Conservation (phyloP, 2,797 vertebrate species). For the Bovichtus diacanthus region DNA sequence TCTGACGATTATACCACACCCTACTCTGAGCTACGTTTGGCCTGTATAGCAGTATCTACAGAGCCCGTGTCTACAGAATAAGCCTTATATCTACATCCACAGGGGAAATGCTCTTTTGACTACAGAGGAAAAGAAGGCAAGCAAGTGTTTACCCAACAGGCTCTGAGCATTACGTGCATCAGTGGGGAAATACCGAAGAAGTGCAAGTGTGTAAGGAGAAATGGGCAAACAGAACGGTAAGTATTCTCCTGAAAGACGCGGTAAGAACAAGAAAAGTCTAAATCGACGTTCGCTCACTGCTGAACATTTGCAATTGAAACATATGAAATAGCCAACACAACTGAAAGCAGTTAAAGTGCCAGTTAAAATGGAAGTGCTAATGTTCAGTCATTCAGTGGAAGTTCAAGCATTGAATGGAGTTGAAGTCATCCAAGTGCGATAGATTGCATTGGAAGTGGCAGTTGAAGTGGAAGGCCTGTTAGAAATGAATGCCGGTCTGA, state of each 20-base stretch:
- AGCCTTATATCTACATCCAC: conserved; percentile 16
- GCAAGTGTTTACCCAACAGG: conserved; percentile 23
- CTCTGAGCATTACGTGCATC: background rate
- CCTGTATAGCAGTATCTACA: conserved; percentile 1
- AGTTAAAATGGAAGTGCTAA: background rate
- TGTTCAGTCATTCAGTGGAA: background rate
- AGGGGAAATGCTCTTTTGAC: background rate
- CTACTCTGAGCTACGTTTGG: conserved; percentile 5
- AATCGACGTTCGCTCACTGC: background rate
- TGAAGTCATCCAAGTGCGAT: background rate
- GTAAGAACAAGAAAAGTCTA: background rate
- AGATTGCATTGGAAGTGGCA: background rate
- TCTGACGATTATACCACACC: conserved; percentile 25
- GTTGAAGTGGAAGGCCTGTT: background rate
- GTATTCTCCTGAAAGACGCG: background rate
- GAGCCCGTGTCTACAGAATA: conserved; percentile 22
- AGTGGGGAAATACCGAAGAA: background rate
- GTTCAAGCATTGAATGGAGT: background rate
- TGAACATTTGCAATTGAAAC: background rate
- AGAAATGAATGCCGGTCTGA: background rate
- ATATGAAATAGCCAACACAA: background rate
- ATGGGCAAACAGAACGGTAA: background rate
- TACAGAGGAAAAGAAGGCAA: background rate
- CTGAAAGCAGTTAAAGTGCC: background rate
- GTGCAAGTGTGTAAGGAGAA: background rate